Percentiles rank a stretch among this genome's conserved stretches.
These are phyloP conservation scores for Ceratosolen fusciceps DNA, from an alignment of 1,140 invertebrate species.

Conservation along the genomic window DNA sequence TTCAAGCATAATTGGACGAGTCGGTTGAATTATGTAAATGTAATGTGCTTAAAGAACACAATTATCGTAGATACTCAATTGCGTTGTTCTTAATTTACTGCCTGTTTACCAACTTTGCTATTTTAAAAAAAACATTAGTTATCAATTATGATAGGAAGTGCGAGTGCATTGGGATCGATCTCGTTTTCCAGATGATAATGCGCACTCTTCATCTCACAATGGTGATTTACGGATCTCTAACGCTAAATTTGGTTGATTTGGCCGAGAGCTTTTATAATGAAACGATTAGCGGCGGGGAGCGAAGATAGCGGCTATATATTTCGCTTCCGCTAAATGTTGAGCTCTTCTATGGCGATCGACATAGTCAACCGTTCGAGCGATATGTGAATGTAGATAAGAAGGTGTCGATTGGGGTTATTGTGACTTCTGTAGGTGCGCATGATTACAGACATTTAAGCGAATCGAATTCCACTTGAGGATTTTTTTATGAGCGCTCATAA, in stretches of 20 bases:
- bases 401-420: not conserved
- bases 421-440: not conserved
- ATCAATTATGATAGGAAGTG: not conserved
- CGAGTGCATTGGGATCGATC: not conserved
- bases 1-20: not conserved
- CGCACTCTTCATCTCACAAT: not conserved
- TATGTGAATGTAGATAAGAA: not conserved
- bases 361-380: too few species aligned
- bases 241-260: too few species aligned
- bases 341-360: too few species aligned
- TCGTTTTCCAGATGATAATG: not conserved
- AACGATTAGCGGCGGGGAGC: too few species aligned
- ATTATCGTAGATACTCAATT: not conserved
- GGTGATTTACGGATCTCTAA: not conserved
- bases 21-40: not conserved
- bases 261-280: too few species aligned
- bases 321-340: too few species aligned
- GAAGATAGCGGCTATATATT: too few species aligned
- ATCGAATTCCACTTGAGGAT: not conserved
- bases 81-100: not conserved
- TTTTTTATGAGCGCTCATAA: slow-evolving; percentile 5
- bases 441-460: slow-evolving; percentile 22
- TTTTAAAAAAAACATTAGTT: not conserved
- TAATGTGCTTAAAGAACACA: not conserved
- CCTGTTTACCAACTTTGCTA: not conserved